Evolutionary conservation across 2,888 invertebrate genomes (phyloP), one percentile per base, ranked within the genome.

Genomic region (Zelleria hepariella): DNA sequence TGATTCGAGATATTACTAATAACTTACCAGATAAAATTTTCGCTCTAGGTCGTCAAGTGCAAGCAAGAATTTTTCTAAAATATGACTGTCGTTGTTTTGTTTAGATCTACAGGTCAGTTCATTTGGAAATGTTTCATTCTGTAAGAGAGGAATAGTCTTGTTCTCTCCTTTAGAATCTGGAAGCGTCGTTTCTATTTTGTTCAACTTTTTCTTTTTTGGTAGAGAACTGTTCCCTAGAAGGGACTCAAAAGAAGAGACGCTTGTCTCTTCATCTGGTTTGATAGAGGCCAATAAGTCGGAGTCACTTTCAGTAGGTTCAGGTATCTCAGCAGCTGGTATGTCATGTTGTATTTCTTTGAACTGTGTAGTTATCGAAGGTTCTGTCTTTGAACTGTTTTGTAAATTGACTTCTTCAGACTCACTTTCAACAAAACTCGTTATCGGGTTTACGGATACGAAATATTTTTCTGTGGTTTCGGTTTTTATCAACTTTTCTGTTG

Each of bases 1-100:
- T 23, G 15, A 24, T 25, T 18, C 6, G 26, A 1, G 18, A 4
- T 58, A 58, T 56, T 15, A 42, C 32, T 2, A 1, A 10, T 10
- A 42, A 63, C 70, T 67, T 64, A 71, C 71, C 68, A 58, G 62
- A 59, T 69, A 69, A 64, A 72, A 70, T 59, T 65, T 62, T 32
- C 67, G 63, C 61, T 71, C 70, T 26, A 72, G 66, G 8, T 47
- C 24, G 59, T 70, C 68, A 21, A 72, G 61, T 18, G 62, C 62
- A 53, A 62, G 42, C 47, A 61, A 42, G 58, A 69, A 71, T 59
- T 64, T 64, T n/a, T 64, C 60, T 23, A 42, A 42, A 42, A 42
- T 4, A 42, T 42, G 15, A 42, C 10, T 42, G 2, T 42, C 32
- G 15, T 15, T 42, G 4, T 15, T 42, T 42, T 42, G 32, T 42